These are phyloP conservation scores for Ctenoplectra terminalis DNA, from an alignment of 1,140 invertebrate genomes.

Conservation along the genomic window DNA sequence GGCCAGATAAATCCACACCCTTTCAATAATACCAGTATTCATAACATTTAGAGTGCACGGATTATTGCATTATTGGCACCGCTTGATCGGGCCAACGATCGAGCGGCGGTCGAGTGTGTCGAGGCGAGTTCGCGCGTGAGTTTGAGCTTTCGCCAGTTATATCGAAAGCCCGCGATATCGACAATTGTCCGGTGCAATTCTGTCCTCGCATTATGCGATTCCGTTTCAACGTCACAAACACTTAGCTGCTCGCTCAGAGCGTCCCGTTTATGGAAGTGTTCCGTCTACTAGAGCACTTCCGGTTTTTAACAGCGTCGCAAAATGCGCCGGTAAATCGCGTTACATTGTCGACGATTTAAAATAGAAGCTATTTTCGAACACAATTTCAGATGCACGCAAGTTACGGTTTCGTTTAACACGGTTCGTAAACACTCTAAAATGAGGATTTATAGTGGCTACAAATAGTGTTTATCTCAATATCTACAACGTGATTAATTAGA, in stretches of 20 bases:
- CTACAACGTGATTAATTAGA: too few species aligned
- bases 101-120: slow-evolving; percentile 1
- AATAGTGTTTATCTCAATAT: too few species aligned
- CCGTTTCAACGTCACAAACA: slow-evolving; percentile 9
- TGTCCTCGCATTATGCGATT: background rate
- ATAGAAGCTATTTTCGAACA: background rate
- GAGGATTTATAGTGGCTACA: too few species aligned
- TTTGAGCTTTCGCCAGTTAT: background rate
- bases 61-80: slow-evolving; percentile 35
- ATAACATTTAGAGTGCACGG: slow-evolving; percentile 37
- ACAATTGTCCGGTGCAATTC: slow-evolving; percentile 35
- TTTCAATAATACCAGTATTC: slow-evolving; percentile 32
- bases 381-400: background rate
- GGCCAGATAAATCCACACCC: slow-evolving; percentile 24
- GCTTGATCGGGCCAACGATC: slow-evolving; percentile 6
- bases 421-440: background rate
- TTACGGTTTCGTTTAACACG: background rate
- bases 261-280: background rate
- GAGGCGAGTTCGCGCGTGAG: background rate
- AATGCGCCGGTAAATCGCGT: background rate
- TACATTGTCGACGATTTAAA: background rate
- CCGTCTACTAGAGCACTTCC: background rate
- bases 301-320: slow-evolving; percentile 20
- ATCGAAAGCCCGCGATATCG: slow-evolving; percentile 13
- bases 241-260: background rate